Base-by-base conservation (phyloP, 1,140 invertebrate genomes). In the Saccostrea glomerata region DNA sequence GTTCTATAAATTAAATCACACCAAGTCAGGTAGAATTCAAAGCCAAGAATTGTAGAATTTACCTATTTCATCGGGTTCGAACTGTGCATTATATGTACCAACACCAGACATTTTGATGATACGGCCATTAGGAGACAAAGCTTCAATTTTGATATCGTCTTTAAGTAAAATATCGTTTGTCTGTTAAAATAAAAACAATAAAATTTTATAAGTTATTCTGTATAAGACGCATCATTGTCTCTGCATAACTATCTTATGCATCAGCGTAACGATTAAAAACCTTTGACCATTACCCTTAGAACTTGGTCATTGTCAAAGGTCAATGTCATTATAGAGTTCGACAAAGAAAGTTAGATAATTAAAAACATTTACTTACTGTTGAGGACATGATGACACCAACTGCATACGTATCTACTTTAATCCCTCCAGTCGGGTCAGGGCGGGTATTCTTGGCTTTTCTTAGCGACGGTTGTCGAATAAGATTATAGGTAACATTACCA, bases 341-440 rank as follows among this genome's bases (percentile, higher is more conserved):
- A 36, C 30, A 36, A 36, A 36, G 30, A 36, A 63, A 30, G 17
- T 6, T 63, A 20, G n/a, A n/a, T n/a, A n/a, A n/a, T n/a, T n/a
- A n/a, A n/a, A 63, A 20, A 0, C 0, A 20, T 63, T 63, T 63
- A 20, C 17, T 88, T 86, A 94, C 92, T 88, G 91, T 92, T n/a
- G 91, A 91, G 36, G 93, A 92, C 56, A 94, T 92, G 23, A 93
- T 92, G 55, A 94, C 91, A 2, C 93, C 92, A 25, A 92, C 92
- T 36, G 92, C 93, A 86, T 93, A 94, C 15, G 91, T 92, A 83
- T 94, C 93, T 23, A 93, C 90, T 86, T 92, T 92, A 82, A 91
- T 63, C 40, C 89, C 90, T 6, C 92, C 89, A 30, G 30, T 30
- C 23, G 23, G 30, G 11, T 91, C 77, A 55, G 82, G 36, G 15